phyloP scores from a whole-genome alignment of 2,113 vertebrate species.

The Silurus meridionalis region DNA sequence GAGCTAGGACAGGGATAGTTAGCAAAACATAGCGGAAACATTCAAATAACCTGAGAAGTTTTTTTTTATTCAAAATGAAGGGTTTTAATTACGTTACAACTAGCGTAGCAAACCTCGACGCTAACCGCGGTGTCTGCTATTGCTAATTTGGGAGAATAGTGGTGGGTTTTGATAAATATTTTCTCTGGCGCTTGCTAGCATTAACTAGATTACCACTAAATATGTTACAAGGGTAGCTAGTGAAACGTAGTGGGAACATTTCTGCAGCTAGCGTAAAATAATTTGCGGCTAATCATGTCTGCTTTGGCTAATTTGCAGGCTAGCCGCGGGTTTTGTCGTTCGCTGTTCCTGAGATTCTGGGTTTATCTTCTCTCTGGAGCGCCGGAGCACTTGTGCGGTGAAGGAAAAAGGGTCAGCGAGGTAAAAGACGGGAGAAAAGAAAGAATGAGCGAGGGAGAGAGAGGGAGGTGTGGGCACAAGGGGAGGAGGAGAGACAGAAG shows the following conservation, averaged over 20 bases:
- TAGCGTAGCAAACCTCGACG: neutral
- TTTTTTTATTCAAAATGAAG: neutral
- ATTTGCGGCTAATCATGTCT: no score
- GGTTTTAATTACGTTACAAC: neutral
- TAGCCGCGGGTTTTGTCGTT: no score
- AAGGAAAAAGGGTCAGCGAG: conserved; percentile 30
- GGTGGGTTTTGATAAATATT: no score
- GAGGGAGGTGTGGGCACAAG: conserved; percentile 4
- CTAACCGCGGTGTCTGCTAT: conserved; percentile 14
- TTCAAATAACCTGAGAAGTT: neutral
- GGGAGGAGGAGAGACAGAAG: conserved; percentile 27
- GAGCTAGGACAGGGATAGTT: neutral
- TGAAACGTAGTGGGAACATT: no score
- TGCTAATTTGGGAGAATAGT: neutral
- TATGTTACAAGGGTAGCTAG: no score
- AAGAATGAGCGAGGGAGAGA: neutral
- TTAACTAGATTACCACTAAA: no score
- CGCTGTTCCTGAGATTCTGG: no score
- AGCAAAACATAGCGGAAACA: neutral
- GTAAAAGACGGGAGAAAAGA: conserved; percentile 21
- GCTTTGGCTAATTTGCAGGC: no score
- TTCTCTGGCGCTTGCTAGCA: no score
- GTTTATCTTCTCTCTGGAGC: neutral
- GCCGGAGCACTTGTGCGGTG: neutral
- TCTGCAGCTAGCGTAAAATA: no score